A percentile compares a stretch with the other conserved stretches of the same genome.
These are phyloP conservation scores for Caiman crocodilus DNA, from an alignment of 2,797 vertebrate species.

Conservation along the genomic window DNA sequence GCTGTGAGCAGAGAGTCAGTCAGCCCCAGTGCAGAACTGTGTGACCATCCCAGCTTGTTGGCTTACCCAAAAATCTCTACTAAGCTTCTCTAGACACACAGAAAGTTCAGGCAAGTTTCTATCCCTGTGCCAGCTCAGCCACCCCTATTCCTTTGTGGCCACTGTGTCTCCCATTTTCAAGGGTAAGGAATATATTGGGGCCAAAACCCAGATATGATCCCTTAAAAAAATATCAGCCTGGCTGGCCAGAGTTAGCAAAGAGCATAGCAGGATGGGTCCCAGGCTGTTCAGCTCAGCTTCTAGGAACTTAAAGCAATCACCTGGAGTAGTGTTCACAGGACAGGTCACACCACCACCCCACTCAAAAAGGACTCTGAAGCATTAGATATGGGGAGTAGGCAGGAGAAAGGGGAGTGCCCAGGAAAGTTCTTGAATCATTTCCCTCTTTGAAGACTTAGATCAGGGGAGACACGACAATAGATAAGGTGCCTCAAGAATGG, in stretches of 20 bases:
- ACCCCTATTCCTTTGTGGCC: background rate
- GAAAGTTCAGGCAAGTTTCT: background rate
- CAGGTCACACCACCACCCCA: too few relatives aligned
- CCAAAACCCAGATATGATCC: background rate
- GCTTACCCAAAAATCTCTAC: background rate
- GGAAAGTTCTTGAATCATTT: background rate
- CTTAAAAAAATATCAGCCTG: background rate
- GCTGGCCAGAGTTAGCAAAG: too few relatives aligned
- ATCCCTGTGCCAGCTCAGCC: background rate
- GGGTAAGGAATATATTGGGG: background rate
- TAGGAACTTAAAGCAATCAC: background rate
- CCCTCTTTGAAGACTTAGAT: background rate
- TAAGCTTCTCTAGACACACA: background rate
- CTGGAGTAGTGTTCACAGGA: background rate
- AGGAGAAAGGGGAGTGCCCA: too few relatives aligned
- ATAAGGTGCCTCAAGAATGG: too few relatives aligned
- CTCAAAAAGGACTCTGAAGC: background rate
- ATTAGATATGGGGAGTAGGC: background rate
- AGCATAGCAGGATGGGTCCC: too few relatives aligned
- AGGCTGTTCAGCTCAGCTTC: too few relatives aligned
- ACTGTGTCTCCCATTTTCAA: background rate
- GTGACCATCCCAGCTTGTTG: background rate
- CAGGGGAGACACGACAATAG: background rate
- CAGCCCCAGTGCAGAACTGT: background rate
- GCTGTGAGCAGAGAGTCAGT: background rate